Base-by-base conservation (phyloP, 2,888 invertebrate genomes). In the Psylliodes chrysocephalus region DNA sequence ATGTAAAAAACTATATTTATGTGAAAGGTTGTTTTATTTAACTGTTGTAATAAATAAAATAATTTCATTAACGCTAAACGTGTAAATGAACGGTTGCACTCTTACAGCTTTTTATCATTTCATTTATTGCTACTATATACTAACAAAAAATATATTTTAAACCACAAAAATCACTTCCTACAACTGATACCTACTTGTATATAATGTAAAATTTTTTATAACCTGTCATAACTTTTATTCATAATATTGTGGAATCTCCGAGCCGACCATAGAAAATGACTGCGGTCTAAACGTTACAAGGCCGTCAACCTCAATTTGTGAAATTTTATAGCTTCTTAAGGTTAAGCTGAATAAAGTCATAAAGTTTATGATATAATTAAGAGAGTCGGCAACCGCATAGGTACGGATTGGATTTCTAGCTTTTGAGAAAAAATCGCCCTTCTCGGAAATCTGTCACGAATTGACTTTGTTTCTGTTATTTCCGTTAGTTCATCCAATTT, bases 241-340 rank as follows among this genome's bases (percentile, higher is more conserved):
- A 47, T 47, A 57, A 47, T 47, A 57, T 47, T 57, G 35, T 57
- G 33, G 47, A 57, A 47, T 57, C 35, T 57, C 15, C 15, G 49
- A 33, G 12, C 35, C 18, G 25, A 59, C 59, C 49, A 59, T 59
- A 40, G 59, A 59, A 54, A 54, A 59, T 51, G 35, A 51, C 17
- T 59, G 59, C 49, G 59, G 59, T 59, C 28, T 49, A 49, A 55
- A 52, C 56, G 52, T 42, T 63, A 63, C 52, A 51, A 63, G 63
- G 63, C 42, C 63, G 51, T 51, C 56, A 63, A 63, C 63, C 63
- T 57, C 63, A 52, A 63, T 57, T 57, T 63, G 46, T 52, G 38
- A 51, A 62, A 52, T 63, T 52, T 57, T 52, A 57, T 59, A 63
- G 57, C 52, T 52, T 28, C 52, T 59, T 59, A 49, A 59, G 28